These are phyloP conservation scores for Gymnoscopelus microlampas DNA, from an alignment of 2,797 vertebrate genomes.

Conservation along the genomic window DNA sequence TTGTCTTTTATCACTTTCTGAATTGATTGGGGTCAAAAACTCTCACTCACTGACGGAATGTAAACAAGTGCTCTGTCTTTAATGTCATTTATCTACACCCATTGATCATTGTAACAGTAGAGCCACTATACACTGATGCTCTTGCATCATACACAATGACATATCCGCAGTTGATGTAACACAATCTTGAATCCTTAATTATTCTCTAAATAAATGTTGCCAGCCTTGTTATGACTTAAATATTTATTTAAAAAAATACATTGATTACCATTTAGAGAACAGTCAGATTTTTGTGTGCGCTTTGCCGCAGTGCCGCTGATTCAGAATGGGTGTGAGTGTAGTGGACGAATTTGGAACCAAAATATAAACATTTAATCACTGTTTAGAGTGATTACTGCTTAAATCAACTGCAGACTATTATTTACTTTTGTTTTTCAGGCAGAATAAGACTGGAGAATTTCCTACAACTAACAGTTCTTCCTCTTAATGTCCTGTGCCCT, in stretches of 20 bases:
- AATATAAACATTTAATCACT: neutral
- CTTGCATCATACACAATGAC: conserved; percentile 15
- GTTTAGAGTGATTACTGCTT: neutral
- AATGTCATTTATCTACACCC: conserved; percentile 30
- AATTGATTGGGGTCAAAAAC: neutral
- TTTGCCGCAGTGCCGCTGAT: conserved; percentile 16
- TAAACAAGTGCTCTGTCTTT: conserved; percentile 44
- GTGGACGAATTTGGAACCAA: neutral
- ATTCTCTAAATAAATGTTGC: conserved; percentile 2
- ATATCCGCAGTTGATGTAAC: neutral
- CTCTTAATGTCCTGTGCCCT: conserved; percentile 52
- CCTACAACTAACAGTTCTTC: conserved; percentile 42
- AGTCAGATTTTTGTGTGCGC: neutral
- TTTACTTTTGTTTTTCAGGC: conserved; percentile 56
- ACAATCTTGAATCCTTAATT: neutral
- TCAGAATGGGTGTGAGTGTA: neutral
- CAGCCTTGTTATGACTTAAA: neutral
- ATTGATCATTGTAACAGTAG: conserved; percentile 13
- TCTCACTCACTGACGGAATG: conserved; percentile 7
- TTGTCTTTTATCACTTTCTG: conserved; percentile 6
- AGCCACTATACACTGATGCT: conserved; percentile 7
- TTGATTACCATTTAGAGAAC: neutral
- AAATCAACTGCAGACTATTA: conserved; percentile 19
- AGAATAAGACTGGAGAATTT: conserved; percentile 56
- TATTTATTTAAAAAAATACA: neutral